These are phyloP conservation scores for Tokudaia tokunoshimensis DNA, from an alignment of 2,797 vertebrate genomes.

Conservation along the genomic window DNA sequence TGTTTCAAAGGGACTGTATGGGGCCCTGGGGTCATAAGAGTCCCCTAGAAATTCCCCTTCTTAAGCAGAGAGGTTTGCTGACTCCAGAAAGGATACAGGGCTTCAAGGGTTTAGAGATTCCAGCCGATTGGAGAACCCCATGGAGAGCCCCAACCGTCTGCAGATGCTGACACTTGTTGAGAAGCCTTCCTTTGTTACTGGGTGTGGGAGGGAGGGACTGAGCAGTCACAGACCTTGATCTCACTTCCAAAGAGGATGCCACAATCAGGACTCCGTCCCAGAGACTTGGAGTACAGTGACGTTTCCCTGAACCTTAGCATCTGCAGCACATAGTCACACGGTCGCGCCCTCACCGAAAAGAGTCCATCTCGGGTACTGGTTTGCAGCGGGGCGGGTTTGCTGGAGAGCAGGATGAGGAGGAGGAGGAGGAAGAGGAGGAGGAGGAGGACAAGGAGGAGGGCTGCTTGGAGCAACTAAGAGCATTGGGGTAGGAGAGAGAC, in stretches of 20 bases:
- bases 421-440: no score
- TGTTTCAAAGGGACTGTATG: fast-evolving
- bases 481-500: neutral
- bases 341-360: neutral
- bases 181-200: neutral
- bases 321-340: neutral
- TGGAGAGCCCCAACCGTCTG: neutral
- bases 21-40: neutral
- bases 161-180: neutral
- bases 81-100: neutral
- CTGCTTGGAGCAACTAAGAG: no score
- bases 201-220: neutral
- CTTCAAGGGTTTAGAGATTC: neutral
- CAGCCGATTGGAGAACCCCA: neutral
- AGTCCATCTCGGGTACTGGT: neutral
- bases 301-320: neutral
- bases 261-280: neutral
- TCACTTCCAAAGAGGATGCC: neutral
- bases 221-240: neutral
- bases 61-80: neutral
- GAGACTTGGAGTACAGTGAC: neutral
- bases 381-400: neutral
- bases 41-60: neutral
- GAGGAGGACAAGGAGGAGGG: neutral
- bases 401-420: neutral